Evolutionary conservation across 2,888 invertebrate genomes (phyloP).

Genomic region (Heliconius cydno): DNA sequence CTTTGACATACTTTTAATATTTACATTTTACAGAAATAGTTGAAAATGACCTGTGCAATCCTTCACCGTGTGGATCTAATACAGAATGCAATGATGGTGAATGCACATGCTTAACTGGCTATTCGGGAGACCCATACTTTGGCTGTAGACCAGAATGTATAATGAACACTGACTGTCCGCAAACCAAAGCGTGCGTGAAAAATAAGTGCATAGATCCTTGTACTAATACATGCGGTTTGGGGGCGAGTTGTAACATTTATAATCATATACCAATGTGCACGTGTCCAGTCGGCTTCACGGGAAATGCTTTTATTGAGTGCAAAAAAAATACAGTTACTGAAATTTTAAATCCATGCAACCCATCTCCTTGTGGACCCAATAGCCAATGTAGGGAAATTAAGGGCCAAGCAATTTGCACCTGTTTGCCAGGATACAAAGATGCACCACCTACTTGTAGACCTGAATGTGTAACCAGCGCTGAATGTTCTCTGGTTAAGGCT

Average conservation of each 20-base stretch:
- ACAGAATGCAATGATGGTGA: constrained; percentile 87
- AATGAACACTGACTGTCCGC: constrained; percentile 87
- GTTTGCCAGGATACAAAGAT: constrained; percentile 86
- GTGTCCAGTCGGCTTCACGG: constrained; percentile 85
- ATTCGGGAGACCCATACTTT: constrained; percentile 89
- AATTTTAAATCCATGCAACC: constrained; percentile 85
- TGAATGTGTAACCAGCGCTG: constrained; percentile 87
- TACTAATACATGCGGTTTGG: constrained; percentile 88
- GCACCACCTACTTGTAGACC: constrained; percentile 89
- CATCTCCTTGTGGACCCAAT: constrained; percentile 89
- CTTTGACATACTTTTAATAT: neutral
- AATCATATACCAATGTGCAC: constrained; percentile 85
- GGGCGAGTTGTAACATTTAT: constrained; percentile 88
- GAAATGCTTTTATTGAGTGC: constrained; percentile 88
- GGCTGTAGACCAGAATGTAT: constrained; percentile 93
- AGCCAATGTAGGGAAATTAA: constrained; percentile 87
- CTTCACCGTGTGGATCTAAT: constrained; percentile 88
- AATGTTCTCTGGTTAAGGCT: constrained; percentile 86
- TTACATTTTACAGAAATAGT: constrained; percentile 54
- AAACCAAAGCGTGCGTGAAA: constrained; percentile 87
- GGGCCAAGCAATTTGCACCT: constrained; percentile 88
- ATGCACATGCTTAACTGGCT: constrained; percentile 89
- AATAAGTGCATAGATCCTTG: constrained; percentile 92
- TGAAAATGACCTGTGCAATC: constrained; percentile 84
- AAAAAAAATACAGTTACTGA: constrained; percentile 68